Conservation (phyloP, 2,888 invertebrate genomes). For the Microchrysa polita region DNA sequence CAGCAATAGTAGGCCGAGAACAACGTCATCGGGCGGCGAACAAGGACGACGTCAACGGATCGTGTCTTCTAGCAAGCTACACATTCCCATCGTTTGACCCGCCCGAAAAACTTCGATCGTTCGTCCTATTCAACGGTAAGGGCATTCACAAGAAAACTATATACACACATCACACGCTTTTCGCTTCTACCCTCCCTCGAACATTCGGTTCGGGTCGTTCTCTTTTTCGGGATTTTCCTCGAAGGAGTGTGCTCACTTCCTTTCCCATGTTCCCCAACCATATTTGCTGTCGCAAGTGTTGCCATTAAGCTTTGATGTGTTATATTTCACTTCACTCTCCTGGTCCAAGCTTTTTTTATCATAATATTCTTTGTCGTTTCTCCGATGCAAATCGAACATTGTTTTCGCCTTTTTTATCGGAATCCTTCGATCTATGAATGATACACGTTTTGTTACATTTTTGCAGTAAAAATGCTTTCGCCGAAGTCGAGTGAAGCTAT, state of each 20-base stretch:
- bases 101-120: constrained; percentile 53
- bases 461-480: too few species aligned
- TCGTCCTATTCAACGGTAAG: constrained; percentile 54
- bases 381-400: too few species aligned
- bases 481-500: too few species aligned
- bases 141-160: constrained; percentile 34
- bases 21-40: constrained; percentile 35
- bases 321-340: neutral
- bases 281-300: neutral
- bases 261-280: constrained; percentile 9
- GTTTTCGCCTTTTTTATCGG: too few species aligned
- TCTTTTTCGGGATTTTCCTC: constrained; percentile 35
- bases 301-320: constrained; percentile 22
- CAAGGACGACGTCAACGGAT: constrained; percentile 36
- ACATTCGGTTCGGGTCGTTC: neutral
- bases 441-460: too few species aligned
- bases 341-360: neutral
- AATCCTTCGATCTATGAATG: too few species aligned
- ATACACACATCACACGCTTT: constrained; percentile 31
- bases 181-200: constrained; percentile 5
- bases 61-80: constrained; percentile 25
- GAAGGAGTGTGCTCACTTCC: constrained; percentile 2
- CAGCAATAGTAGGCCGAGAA: constrained; percentile 20
- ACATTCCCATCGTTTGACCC: constrained; percentile 52
- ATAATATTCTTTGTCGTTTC: too few species aligned